Conservation (phyloP, 1,140 invertebrate species). For the Eriosoma lanigerum region DNA sequence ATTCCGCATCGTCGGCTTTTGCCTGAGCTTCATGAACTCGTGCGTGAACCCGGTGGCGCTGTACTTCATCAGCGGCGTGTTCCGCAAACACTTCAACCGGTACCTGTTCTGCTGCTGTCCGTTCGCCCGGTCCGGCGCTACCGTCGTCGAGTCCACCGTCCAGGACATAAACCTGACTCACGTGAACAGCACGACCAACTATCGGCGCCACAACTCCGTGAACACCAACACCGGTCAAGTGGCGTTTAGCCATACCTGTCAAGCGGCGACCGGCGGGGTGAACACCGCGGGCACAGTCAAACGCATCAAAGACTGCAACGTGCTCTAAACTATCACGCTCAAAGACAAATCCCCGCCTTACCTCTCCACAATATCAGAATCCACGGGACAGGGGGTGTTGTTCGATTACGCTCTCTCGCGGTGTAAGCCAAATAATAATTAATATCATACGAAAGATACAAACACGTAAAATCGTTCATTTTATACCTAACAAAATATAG, state of each 20-base stretch:
- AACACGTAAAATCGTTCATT: no score
- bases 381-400: no score
- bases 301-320: neutral
- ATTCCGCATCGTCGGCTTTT: slow-evolving; percentile 83
- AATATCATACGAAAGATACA: no score
- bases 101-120: slow-evolving; percentile 79
- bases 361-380: no score
- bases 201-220: slow-evolving; percentile 54
- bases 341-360: no score
- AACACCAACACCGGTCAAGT: slow-evolving; percentile 55
- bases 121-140: slow-evolving; percentile 53
- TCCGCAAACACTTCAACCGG: slow-evolving; percentile 84
- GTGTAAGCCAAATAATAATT: no score
- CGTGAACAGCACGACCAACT: slow-evolving; percentile 52
- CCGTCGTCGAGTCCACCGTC: slow-evolving; percentile 55
- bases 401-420: no score
- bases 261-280: neutral
- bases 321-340: neutral
- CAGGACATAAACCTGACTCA: slow-evolving; percentile 54
- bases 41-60: slow-evolving; percentile 91
- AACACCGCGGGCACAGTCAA: neutral
- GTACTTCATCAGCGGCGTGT: slow-evolving; percentile 89
- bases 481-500: no score
- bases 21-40: slow-evolving; percentile 85
- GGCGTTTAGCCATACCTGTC: slow-evolving; percentile 53